phyloP scores from a whole-genome alignment of 1,140 invertebrate species.

The Bombus waltoni region DNA sequence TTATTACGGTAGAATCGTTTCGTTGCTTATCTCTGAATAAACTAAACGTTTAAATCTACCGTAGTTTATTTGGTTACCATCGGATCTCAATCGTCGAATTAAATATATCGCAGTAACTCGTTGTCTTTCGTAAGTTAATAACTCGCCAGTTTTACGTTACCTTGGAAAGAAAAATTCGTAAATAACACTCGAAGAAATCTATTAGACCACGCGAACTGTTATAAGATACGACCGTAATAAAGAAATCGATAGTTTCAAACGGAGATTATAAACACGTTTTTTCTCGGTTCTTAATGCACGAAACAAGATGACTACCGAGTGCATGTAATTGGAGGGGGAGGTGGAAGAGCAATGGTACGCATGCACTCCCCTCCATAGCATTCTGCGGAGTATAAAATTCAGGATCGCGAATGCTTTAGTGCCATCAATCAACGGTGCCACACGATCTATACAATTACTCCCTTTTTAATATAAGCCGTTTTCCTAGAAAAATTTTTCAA shows the following conservation, averaged over 20 bases:
- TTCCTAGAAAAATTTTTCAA: background rate
- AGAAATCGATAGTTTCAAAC: background rate
- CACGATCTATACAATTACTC: background rate
- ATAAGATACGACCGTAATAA: background rate
- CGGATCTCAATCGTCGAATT: background rate
- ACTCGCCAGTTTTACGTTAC: background rate
- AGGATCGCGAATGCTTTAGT: background rate
- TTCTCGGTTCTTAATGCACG: background rate
- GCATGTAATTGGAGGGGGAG: conserved; percentile 4
- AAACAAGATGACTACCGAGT: conserved; percentile 8
- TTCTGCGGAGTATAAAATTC: background rate
- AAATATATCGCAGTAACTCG: no score
- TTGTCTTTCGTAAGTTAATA: background rate
- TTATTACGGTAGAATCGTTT: background rate
- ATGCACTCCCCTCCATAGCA: background rate
- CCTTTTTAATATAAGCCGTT: background rate
- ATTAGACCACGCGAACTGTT: background rate
- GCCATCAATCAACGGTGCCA: no score
- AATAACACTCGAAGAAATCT: background rate
- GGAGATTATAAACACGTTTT: background rate
- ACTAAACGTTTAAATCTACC: background rate
- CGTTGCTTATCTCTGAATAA: background rate
- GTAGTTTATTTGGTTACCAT: background rate
- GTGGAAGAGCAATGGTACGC: conserved; percentile 13
- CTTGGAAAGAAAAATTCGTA: background rate